A percentile compares a stretch with the other conserved stretches of the same genome.
phyloP scores from a whole-genome alignment of 1,140 invertebrate genomes.

The Drosophila serrata region DNA sequence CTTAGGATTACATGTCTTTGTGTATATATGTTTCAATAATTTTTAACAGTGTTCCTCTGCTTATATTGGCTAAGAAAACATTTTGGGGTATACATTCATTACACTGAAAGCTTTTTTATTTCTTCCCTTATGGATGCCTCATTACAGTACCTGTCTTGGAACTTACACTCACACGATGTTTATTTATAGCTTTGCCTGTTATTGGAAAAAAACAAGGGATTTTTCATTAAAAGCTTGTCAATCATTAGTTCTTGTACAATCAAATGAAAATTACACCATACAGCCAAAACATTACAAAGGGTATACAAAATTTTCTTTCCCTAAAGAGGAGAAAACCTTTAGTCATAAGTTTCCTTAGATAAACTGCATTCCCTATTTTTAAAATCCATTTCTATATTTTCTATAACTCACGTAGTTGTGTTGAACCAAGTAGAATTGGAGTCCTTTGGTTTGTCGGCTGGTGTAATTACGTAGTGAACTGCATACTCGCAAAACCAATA shows the following conservation, averaged over 20 bases:
- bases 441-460: constrained; percentile 9
- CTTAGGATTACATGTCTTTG: too few relatives aligned
- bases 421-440: constrained; percentile 1
- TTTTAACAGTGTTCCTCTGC: too few relatives aligned
- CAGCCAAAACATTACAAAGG: background rate
- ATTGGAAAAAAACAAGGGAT: background rate
- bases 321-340: background rate
- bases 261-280: background rate
- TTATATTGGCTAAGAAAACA: constrained; percentile 7
- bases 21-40: too few relatives aligned
- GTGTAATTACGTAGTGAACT: constrained; percentile 61
- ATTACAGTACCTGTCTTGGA: constrained; percentile 9
- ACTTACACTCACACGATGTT: constrained; percentile 18
- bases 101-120: constrained; percentile 76
- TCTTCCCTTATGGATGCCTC: constrained; percentile 3
- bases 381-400: background rate
- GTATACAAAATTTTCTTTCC: background rate
- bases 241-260: constrained; percentile 2
- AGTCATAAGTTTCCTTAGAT: background rate
- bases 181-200: constrained; percentile 10
- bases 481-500: constrained; percentile 56
- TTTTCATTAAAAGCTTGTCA: constrained; percentile 51
- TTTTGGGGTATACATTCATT: constrained; percentile 48
- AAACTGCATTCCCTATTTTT: too few relatives aligned
- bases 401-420: background rate